Evolutionary conservation across 2,797 vertebrate species (phyloP), one percentile per base, ranked within the genome.

Genomic region (Lithobates sylvaticus): DNA sequence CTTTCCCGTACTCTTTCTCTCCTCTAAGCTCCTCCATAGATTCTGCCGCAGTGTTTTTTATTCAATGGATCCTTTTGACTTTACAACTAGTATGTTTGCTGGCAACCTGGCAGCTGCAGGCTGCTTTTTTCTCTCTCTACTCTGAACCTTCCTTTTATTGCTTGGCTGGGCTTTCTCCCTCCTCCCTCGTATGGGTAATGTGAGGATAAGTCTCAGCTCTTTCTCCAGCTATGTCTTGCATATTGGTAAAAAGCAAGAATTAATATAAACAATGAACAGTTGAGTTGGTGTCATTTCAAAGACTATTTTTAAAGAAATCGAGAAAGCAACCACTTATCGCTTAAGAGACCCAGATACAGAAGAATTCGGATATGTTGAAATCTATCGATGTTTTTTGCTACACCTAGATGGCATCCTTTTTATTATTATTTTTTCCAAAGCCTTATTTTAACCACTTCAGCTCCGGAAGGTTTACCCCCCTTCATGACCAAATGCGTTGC

Each of bases 201-300:
- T 87, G 85, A 87, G 85, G 85, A 87, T 87, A 87, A 87, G 75
- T 87, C 81, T 77, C 76, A 16, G 74, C 80, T 86, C 67, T 39
- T 54, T 83, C 54, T 83, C 58, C 69, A 83, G 65, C 80, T 73
- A 83, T 74, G 71, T 78, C 67, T 83, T 83, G 27, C 76, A 15
- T 83, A 83, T 78, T 78, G 85, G 85, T 73, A 54, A 87, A 83
- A 74, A 78, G 69, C 61, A 87, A 7, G 68, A 78, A 68, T 83
- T 77, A 74, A 70, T 87, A 68, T 83, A 74, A 78, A 86, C 74
- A 82, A 67, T 68, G 47, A 77, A 83, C 39, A 44, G 54, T 58
- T 29, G 85, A 78, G 81, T 78, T 69, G 81, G 75, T 42, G 75
- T 68, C 21, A 65, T 26, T 54, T 76, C 72, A 54, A 76, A 72